Percentiles rank a stretch among this genome's conserved stretches.
Conservation (phyloP, 2,113 vertebrate species). For the Struthidea cinerea region DNA sequence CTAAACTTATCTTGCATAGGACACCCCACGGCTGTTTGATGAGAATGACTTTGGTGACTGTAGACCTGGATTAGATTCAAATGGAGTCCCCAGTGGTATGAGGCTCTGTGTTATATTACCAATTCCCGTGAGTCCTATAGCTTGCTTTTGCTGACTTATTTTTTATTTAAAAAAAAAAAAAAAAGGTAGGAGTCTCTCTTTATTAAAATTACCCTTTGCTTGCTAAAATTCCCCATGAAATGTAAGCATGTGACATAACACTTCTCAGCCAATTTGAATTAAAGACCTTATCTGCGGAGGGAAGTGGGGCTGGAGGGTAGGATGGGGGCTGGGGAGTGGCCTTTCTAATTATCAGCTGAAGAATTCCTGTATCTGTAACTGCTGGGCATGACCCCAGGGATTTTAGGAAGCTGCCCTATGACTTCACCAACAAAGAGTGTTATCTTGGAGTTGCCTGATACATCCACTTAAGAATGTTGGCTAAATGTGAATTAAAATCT, state of each 20-base stretch:
- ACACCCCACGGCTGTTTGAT: slow-evolving; percentile 42
- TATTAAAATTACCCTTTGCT: not conserved
- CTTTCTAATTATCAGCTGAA: slow-evolving; percentile 12
- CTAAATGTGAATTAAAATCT: slow-evolving; percentile 28
- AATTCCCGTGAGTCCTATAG: not conserved
- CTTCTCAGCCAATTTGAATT: slow-evolving; percentile 41
- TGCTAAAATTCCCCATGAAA: slow-evolving; percentile 39
- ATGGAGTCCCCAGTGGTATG: not conserved
- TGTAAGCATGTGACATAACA: slow-evolving; percentile 40
- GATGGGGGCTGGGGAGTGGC: not conserved
- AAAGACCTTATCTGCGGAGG: not conserved
- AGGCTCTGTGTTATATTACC: not conserved
- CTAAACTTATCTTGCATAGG: slow-evolving; percentile 48
- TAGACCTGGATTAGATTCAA: slow-evolving; percentile 58
- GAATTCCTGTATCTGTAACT: not conserved
- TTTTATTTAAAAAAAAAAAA: not conserved
- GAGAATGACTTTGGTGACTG: slow-evolving; percentile 59
- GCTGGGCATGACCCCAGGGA: not conserved
- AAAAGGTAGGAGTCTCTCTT: slow-evolving; percentile 28
- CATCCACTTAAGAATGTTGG: not conserved
- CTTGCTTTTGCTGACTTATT: not conserved
- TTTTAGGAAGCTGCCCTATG: slow-evolving; percentile 34
- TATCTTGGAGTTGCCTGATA: not conserved
- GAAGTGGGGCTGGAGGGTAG: not conserved
- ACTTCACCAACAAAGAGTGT: not conserved